phyloP scores from a whole-genome alignment of 2,113 vertebrate genomes.

The Orthonyx spaldingii region DNA sequence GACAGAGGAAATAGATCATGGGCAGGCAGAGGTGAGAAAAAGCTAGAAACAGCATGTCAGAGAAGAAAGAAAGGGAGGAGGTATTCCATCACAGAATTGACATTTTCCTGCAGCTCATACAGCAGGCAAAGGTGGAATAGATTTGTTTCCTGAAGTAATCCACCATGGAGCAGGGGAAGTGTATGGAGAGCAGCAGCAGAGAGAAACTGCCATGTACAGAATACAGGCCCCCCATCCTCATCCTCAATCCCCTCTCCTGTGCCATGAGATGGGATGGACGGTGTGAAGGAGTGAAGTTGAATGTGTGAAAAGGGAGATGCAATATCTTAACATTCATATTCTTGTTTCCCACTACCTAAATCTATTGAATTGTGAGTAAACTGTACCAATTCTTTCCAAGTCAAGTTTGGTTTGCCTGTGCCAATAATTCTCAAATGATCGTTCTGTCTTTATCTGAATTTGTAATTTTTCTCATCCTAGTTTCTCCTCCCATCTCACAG shows the following conservation, averaged over 20 bases:
- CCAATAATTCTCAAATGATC: background rate
- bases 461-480: background rate
- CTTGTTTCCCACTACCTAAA: background rate
- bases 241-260: background rate
- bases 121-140: background rate
- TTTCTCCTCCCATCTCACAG: background rate
- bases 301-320: rapidly evolving
- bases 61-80: background rate
- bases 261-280: rapidly evolving
- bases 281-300: background rate
- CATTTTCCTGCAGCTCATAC: background rate
- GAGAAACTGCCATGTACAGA: background rate
- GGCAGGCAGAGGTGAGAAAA: background rate
- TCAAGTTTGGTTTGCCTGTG: background rate
- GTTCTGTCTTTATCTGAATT: background rate
- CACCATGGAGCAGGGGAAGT: background rate
- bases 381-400: background rate
- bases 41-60: background rate
- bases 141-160: background rate
- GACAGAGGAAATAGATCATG: background rate
- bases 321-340: background rate
- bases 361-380: background rate
- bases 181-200: background rate
- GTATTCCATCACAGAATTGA: background rate
- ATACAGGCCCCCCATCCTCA: background rate